Evolutionary conservation across 2,888 invertebrate species (phyloP), one percentile per base, ranked within the genome.

Genomic region (Subacronicta megacephala): DNA sequence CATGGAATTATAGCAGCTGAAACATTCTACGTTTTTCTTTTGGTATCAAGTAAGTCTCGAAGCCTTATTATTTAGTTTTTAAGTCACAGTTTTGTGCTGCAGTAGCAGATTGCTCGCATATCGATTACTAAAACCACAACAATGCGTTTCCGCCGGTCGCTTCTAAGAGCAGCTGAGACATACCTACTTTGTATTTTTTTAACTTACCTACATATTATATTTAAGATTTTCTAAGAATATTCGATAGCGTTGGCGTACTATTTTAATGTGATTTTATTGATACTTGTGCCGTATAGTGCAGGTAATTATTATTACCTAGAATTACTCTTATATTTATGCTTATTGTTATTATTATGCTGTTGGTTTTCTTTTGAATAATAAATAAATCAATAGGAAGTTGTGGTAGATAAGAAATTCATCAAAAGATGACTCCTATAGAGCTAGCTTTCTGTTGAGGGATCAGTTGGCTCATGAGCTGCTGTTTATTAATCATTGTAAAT

Each of bases 1-100:
- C 16, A 43, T 43, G 10, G 47, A 44, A 66, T 63, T 66, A 66
- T 16, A 18, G 62, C 63, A 63, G 63, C 61, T 63, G 66, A 36
- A 38, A 31, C 36, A 23, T 40, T 23, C 31, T n/a, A 26, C 33
- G 20, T 41, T 38, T 64, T 42, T 29, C 0, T 49, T 57, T 44
- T 41, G 13, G 7, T n/a, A n/a, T 29, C 10, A 18, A 20, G 31
- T 50, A 49, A 46, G 18, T n/a, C 29, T 61, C 1, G 23, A 18
- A 38, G 7, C 42, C 23, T 46, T 64, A 49, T 46, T 45, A 42
- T 38, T 53, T 17, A 7, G 12, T 46, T 42, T 45, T 46, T 17
- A 26, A 13, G 26, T 33, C 42, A 43, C 41, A 42, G 6, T 13
- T 49, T 36, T 33, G 35, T n/a, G 20, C 15, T 2, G 29, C 29